Percentiles rank a stretch among this genome's conserved stretches.
phyloP scores from a whole-genome alignment of 1,140 invertebrate species.

The Goniozus legneri region DNA sequence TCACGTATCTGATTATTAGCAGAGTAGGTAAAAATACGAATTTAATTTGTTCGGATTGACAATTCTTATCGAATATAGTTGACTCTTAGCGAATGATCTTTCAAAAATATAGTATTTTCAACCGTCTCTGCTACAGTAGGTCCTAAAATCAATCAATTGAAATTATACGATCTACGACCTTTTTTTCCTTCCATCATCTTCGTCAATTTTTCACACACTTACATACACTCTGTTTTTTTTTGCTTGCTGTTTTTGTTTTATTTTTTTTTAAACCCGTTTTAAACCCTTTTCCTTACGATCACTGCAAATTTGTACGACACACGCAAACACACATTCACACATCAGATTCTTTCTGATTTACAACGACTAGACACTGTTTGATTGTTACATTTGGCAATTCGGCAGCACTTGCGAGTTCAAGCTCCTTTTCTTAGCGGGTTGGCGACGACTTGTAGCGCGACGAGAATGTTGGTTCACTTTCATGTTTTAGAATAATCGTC shows the following conservation, averaged over 20 bases:
- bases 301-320: background rate
- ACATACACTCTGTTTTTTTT: too few species aligned
- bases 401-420: slow-evolving; percentile 43
- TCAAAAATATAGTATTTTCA: too few species aligned
- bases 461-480: background rate
- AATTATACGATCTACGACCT: too few species aligned
- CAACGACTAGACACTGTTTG: slow-evolving; percentile 38
- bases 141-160: too few species aligned
- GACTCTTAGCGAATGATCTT: too few species aligned
- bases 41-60: too few species aligned
- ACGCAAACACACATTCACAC: background rate
- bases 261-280: slow-evolving; percentile 9
- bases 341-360: slow-evolving; percentile 8
- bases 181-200: too few species aligned
- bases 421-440: slow-evolving; percentile 31
- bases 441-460: slow-evolving; percentile 7
- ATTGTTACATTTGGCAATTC: slow-evolving; percentile 50
- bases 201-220: too few species aligned
- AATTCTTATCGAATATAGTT: too few species aligned
- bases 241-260: background rate
- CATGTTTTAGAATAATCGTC: background rate
- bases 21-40: too few species aligned
- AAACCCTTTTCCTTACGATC: background rate
- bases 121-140: too few species aligned
- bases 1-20: too few species aligned